Conservation (phyloP, 2,113 vertebrate species). For the Rhadina sibilatrix region DNA sequence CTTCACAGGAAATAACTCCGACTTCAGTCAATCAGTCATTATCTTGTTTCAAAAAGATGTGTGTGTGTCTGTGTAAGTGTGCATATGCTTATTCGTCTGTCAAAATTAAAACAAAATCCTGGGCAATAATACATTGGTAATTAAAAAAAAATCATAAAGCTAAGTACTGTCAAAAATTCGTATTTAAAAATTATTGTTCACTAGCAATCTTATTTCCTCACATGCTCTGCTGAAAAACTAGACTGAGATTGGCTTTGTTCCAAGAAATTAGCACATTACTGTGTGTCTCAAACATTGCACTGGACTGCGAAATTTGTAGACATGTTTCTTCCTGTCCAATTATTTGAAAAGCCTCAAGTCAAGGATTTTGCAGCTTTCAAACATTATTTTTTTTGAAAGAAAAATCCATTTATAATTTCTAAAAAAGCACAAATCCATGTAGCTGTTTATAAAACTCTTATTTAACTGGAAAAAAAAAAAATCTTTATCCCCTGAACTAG, state of each 20-base stretch:
- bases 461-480: slow-evolving; percentile 67
- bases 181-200: slow-evolving; percentile 20
- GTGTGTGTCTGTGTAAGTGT: slow-evolving; percentile 25
- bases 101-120: slow-evolving; percentile 49
- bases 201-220: slow-evolving; percentile 40
- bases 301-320: slow-evolving; percentile 45
- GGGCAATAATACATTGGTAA: slow-evolving; percentile 52
- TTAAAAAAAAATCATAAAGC: neutral
- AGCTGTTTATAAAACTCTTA: slow-evolving; percentile 73
- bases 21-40: slow-evolving; percentile 41
- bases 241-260: slow-evolving; percentile 53
- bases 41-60: slow-evolving; percentile 39
- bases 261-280: slow-evolving; percentile 37
- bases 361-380: slow-evolving; percentile 76
- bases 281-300: slow-evolving; percentile 51
- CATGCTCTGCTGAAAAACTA: slow-evolving; percentile 59
- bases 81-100: slow-evolving; percentile 53
- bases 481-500: slow-evolving; percentile 78
- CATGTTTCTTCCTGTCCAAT: slow-evolving; percentile 58
- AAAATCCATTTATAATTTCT: slow-evolving; percentile 67
- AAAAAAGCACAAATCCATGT: slow-evolving; percentile 82
- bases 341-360: slow-evolving; percentile 68
- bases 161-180: slow-evolving; percentile 22
- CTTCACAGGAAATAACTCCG: slow-evolving; percentile 37
- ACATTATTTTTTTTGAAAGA: slow-evolving; percentile 54